Percentiles rank a stretch among this genome's conserved stretches.
Conservation (phyloP, 1,140 invertebrate genomes). For the Macrobrachium rosenbergii region DNA sequence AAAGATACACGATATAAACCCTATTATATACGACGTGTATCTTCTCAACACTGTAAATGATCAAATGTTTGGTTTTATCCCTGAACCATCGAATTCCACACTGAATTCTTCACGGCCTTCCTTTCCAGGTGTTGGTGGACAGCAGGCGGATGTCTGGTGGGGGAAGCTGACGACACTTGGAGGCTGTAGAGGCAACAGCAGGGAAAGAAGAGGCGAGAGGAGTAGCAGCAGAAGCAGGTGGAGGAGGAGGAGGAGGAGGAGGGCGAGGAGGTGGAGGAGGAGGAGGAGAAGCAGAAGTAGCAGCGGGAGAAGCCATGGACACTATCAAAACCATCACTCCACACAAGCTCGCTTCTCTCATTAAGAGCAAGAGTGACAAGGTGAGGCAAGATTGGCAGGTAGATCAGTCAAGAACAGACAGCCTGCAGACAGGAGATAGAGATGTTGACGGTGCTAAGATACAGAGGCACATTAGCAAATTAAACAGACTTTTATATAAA, state of each 20-base stretch:
- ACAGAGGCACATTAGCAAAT: background rate
- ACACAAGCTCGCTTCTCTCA: slow-evolving; percentile 36
- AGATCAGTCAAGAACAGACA: background rate
- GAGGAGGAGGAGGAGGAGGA: slow-evolving; percentile 15
- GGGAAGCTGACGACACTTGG: slow-evolving; percentile 51
- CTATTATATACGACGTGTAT: too few relatives aligned
- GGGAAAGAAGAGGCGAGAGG: slow-evolving; percentile 6
- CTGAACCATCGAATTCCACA: background rate
- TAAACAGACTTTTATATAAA: too few relatives aligned
- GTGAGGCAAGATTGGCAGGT: background rate
- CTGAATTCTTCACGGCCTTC: background rate
- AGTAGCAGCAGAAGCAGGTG: slow-evolving; percentile 1
- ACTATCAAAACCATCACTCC: slow-evolving; percentile 36
- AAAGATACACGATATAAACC: too few relatives aligned
- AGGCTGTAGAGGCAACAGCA: background rate
- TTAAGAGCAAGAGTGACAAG: slow-evolving; percentile 34
- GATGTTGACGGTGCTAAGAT: background rate
- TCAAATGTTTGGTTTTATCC: background rate
- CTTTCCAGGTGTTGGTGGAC: slow-evolving; percentile 45
- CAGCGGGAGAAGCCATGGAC: slow-evolving; percentile 33
- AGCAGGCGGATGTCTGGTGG: slow-evolving; percentile 29
- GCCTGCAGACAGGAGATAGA: background rate
- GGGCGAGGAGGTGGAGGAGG: slow-evolving; percentile 1
- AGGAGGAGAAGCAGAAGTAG: slow-evolving; percentile 3
- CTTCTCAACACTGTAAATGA: background rate